Conservation (phyloP, 2,797 vertebrate species). For the Pelodytes ibericus region DNA sequence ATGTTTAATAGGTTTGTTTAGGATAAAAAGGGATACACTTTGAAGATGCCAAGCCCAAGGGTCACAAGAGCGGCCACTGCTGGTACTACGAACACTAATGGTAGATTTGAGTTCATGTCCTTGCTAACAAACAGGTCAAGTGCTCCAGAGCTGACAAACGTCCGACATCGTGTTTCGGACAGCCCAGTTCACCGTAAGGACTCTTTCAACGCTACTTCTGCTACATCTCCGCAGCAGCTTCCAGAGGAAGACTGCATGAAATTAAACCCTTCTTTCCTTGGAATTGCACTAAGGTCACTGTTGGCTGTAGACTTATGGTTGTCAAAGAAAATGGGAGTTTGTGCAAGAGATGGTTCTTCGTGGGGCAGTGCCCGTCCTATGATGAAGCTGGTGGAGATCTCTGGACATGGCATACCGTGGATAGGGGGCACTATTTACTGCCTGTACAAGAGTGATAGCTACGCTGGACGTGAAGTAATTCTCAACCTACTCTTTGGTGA, state of each 20-base stretch:
- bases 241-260: constrained; percentile 88
- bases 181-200: constrained; percentile 83
- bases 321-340: constrained; percentile 91
- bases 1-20: constrained; percentile 8
- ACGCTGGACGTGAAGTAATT: constrained; percentile 88
- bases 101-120: constrained; percentile 82
- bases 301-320: constrained; percentile 94
- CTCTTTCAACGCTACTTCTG: constrained; percentile 71
- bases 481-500: constrained; percentile 93
- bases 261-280: constrained; percentile 87
- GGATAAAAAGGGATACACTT: background rate
- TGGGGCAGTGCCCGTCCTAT: constrained; percentile 90
- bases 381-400: constrained; percentile 93
- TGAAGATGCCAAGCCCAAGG: constrained; percentile 43
- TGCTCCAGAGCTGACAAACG: constrained; percentile 71
- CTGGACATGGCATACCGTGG: constrained; percentile 95
- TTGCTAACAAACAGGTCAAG: constrained; percentile 71
- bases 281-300: constrained; percentile 87
- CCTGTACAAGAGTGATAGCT: constrained; percentile 86
- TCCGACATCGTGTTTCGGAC: constrained; percentile 81
- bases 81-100: constrained; percentile 62
- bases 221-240: constrained; percentile 61
- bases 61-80: constrained; percentile 49
- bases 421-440: constrained; percentile 85
- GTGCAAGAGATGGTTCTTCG: constrained; percentile 87